Evolutionary conservation across 2,113 vertebrate species (phyloP), one percentile per base, ranked within the genome.

Genomic region (Glaucidium brasilianum): DNA sequence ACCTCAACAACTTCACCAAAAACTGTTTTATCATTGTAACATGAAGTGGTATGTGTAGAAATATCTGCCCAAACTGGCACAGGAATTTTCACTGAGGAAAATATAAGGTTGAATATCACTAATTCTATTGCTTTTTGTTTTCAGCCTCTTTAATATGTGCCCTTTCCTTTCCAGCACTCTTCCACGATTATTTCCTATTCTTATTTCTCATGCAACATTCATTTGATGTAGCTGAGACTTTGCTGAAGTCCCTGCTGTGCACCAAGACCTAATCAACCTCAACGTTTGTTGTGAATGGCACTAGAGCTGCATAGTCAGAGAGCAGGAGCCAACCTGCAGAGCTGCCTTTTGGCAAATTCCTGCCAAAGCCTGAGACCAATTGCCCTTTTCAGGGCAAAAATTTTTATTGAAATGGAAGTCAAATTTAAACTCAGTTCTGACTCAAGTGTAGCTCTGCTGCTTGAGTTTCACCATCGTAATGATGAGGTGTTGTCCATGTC

Each of bases 401-500:
- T 0, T 26, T 55, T 27, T 81, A 21, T 27, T 84, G n/a, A 56
- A 87, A 67, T 34, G 11, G 19, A 8, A 89, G 5, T 39, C 34
- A 64, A 78, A 85, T 87, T 67, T 72, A n/a, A 78, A 79, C 27
- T 35, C 66, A 15, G 6, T 45, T 91, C 80, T 79, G 67, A 30
- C n/a, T 79, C 27, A 60, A 64, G 30, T 1, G 0, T 83, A 83
- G 43, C 12, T 34, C 9, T 21, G 14, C 34, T 66, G 5, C 60
- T 64, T 88, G 52, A 74, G 49, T 68, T 92, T 68, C 15, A 9
- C 21, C 15, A 10, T 63, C 4, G 0, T 27, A 25, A 35, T 3
- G 6, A 63, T 13, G 29, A 71, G 43, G 21, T 2, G 1, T 9
- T 72, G 16, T 59, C 37, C 53, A 35, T 0, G 0, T 43, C 25